These are phyloP conservation scores for Lepus europaeus DNA, from an alignment of 2,113 vertebrate species.

Conservation along the genomic window DNA sequence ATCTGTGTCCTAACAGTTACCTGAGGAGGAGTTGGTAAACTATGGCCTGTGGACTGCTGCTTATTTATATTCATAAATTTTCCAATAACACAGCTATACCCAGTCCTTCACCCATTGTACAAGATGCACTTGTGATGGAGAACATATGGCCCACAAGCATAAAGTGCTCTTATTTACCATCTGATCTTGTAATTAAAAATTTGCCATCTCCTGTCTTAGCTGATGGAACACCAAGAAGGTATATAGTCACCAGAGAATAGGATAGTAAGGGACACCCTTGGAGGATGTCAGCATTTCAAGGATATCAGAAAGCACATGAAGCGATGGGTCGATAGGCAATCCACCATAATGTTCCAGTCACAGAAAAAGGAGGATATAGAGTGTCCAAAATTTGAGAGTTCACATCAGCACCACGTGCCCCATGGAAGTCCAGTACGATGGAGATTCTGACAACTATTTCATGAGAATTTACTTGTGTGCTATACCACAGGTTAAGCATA, in stretches of 20 bases:
- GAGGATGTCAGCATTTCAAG: neutral
- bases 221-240: neutral
- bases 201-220: neutral
- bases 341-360: neutral
- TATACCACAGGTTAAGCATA: neutral
- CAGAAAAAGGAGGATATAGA: neutral
- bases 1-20: neutral
- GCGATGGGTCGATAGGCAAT: neutral
- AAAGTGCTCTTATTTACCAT: neutral
- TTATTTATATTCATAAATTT: neutral
- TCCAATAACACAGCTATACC: neutral
- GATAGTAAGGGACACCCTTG: neutral
- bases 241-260: slow-evolving; percentile 2
- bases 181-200: neutral
- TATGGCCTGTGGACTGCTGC: neutral
- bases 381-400: neutral
- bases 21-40: neutral
- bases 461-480: slow-evolving; percentile 3
- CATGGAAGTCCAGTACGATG: neutral
- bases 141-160: neutral
- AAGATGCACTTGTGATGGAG: neutral
- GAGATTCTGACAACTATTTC: neutral
- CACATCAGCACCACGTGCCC: neutral
- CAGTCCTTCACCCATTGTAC: neutral
- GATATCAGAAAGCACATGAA: neutral